Evolutionary conservation across 2,113 vertebrate species (phyloP).

Genomic region (Phrynosoma blainvillii): DNA sequence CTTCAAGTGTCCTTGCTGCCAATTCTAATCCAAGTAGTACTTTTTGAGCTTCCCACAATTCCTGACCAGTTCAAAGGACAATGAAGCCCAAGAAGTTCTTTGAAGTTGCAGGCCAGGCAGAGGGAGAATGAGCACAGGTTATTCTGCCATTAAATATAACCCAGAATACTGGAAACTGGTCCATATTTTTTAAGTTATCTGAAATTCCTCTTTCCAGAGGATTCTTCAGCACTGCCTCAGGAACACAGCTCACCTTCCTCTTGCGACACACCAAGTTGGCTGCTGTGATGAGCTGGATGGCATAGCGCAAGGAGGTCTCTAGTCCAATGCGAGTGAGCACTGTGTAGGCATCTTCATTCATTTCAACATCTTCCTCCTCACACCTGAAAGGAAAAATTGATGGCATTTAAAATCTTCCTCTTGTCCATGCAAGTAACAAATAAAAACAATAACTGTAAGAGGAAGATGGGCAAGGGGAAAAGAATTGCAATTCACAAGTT

Average conservation of each 20-base stretch:
- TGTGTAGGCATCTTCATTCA: conserved; percentile 89
- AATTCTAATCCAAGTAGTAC: background rate
- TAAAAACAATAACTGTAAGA: no score
- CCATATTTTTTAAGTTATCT: background rate
- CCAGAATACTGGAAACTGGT: background rate
- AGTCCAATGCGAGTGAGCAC: conserved; percentile 90
- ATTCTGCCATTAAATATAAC: background rate
- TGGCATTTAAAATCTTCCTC: background rate
- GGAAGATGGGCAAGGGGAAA: background rate
- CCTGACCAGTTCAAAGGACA: background rate
- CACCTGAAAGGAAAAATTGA: conserved; percentile 72
- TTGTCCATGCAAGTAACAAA: background rate
- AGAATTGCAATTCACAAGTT: background rate
- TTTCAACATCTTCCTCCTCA: conserved; percentile 92
- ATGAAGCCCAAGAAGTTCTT: background rate
- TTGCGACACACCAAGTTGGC: conserved; percentile 92
- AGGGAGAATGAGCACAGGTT: background rate
- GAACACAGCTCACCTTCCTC: conserved; percentile 77
- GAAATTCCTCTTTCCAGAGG: no score
- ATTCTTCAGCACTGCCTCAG: no score
- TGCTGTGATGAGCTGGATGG: conserved; percentile 92
- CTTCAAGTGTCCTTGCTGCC: background rate
- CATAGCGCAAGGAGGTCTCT: conserved; percentile 90
- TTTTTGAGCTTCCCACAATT: background rate
- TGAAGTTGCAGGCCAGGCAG: background rate